A percentile compares a stretch with the other conserved stretches of the same genome.
These are phyloP conservation scores for western clawed frog (Xenopus tropicalis) DNA, from an alignment of 2,113 vertebrate genomes.

Conservation along the genomic window DNA sequence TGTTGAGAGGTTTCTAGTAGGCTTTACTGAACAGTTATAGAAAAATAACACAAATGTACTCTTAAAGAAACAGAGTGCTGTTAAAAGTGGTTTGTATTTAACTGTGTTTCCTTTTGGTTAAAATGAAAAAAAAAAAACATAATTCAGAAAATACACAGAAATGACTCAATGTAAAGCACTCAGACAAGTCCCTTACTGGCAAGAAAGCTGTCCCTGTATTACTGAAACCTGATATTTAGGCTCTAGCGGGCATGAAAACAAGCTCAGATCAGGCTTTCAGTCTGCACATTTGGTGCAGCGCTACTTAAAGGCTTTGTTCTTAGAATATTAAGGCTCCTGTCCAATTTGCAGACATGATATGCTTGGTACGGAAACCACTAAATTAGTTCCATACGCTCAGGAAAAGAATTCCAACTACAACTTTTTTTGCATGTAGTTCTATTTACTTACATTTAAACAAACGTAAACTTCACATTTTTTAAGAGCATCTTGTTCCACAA, in stretches of 20 bases:
- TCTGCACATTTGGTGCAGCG: slow-evolving; percentile 2
- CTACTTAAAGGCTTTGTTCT: slow-evolving; percentile 22
- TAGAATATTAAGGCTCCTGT: slow-evolving; percentile 29
- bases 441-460: slow-evolving; percentile 15
- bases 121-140: no score
- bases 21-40: no score
- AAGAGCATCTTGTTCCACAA: no score
- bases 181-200: neutral
- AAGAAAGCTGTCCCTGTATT: slow-evolving; percentile 6
- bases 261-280: neutral
- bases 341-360: slow-evolving; percentile 39
- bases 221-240: slow-evolving; percentile 9
- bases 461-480: neutral
- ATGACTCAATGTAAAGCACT: no score
- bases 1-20: no score
- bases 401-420: slow-evolving; percentile 4
- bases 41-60: no score
- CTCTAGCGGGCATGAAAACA: neutral
- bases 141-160: no score
- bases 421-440: slow-evolving; percentile 1
- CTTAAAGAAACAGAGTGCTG: no score
- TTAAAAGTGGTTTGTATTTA: no score
- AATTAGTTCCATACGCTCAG: slow-evolving; percentile 35
- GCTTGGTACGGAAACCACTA: slow-evolving; percentile 39
- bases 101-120: no score